These are phyloP conservation scores for Polyploca ridens DNA, from an alignment of 2,888 invertebrate genomes.

Conservation along the genomic window DNA sequence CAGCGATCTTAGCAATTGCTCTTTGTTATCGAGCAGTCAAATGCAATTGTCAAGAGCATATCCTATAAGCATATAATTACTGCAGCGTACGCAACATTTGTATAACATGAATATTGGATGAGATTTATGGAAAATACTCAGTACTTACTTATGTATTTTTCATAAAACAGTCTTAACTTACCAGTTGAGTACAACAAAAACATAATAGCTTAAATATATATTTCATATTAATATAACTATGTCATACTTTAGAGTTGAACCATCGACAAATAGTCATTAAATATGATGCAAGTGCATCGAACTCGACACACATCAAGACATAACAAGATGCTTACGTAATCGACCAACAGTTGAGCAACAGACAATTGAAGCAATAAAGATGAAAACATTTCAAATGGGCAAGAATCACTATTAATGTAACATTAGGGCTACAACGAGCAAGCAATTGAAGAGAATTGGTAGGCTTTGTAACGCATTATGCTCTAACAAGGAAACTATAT, in stretches of 20 bases:
- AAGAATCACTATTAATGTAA: slow-evolving; percentile 67
- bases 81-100: neutral
- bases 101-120: neutral
- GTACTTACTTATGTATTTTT: neutral
- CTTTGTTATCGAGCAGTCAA: slow-evolving; percentile 38
- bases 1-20: slow-evolving; percentile 40
- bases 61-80: neutral
- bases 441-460: slow-evolving; percentile 49
- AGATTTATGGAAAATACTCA: no score
- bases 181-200: neutral
- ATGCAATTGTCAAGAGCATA: slow-evolving; percentile 20
- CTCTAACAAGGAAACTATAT: slow-evolving; percentile 39
- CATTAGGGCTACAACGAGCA: slow-evolving; percentile 57
- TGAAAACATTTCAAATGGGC: slow-evolving; percentile 70
- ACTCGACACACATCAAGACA: slow-evolving; percentile 58
- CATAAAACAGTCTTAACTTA: neutral
- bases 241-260: neutral
- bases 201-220: neutral
- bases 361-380: slow-evolving; percentile 78
- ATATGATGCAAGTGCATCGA: slow-evolving; percentile 62
- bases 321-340: slow-evolving; percentile 70
- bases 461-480: slow-evolving; percentile 41
- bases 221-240: slow-evolving; percentile 16
- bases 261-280: slow-evolving; percentile 24
- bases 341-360: slow-evolving; percentile 67